Evolutionary conservation across 92 coral and sea anemone genomes (phyloP), one percentile per base, ranked within the genome.

Genomic region (Desmophyllum pertusum): DNA sequence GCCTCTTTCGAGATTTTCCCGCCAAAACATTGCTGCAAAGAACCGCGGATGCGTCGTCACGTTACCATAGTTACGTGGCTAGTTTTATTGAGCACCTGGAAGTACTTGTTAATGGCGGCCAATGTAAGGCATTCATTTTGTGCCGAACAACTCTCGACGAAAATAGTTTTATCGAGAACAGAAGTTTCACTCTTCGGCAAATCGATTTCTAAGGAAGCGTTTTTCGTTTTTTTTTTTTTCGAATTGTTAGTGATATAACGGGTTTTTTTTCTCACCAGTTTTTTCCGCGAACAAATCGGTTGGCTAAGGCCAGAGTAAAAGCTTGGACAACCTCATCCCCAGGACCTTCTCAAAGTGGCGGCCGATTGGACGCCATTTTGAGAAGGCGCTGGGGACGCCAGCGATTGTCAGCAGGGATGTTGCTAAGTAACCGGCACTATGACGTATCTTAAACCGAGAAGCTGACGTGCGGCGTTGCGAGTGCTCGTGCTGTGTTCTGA

Each of bases 111-210:
- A 69, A 80, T 4, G 67, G 76, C n/a, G 1, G 0, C 0, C 46
- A 25, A 8, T 61, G 37, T 6, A 68, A 68, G 19, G 43, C 59
- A 37, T 13, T 52, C 19, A 21, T 88, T 62, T 59, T 63, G 30
- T 92, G 95, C 23, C 72, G 59, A 14, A 61, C 87, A 66, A 66
- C 50, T 4, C 41, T 92, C 57, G 95, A 92, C 68, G 95, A 92
- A 82, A 92, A 92, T 78, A 89, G 92, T 50, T 92, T 89, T 39
- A 78, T 88, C 19, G 83, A 85, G 77, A 55, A 64, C 63, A 84
- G 91, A 81, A 73, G 62, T n/a, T 92, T 89, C 33, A 87, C 77
- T 21, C 70, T 91, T 64, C 43, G 29, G 18, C 41, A 67, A 67
- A 37, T 67, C 21, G n/a, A 38, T 67, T 17, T 67, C 36, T 33